Evolutionary conservation across 2,888 invertebrate species (phyloP).

Genomic region (Mechanitis mazaeus): DNA sequence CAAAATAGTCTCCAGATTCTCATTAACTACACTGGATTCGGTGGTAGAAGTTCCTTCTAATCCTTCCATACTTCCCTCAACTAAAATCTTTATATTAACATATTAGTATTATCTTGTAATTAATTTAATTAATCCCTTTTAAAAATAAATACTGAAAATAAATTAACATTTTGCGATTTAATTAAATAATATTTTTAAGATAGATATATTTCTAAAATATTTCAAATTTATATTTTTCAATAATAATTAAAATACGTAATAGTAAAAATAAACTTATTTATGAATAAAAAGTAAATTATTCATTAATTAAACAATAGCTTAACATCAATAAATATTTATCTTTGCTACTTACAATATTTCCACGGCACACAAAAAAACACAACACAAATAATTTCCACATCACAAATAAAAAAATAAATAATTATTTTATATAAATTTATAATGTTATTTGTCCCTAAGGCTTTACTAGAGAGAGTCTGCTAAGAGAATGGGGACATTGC

Average conservation of each 20-base stretch:
- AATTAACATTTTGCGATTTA: no score
- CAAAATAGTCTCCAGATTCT: constrained; percentile 20
- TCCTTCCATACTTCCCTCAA: background rate
- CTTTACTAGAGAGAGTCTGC: constrained; percentile 36
- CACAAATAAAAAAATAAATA: constrained; percentile 5
- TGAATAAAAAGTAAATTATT: no score
- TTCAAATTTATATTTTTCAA: no score
- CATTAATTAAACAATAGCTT: no score
- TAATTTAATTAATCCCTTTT: no score
- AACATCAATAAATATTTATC: no score
- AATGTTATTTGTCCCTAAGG: constrained; percentile 14
- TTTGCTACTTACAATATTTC: constrained; percentile 9
- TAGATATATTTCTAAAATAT: no score
- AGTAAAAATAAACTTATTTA: no score
- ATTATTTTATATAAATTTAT: background rate
- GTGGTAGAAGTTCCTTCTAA: background rate
- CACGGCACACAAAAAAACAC: constrained; percentile 8
- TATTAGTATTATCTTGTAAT: no score
- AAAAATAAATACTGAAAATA: no score
- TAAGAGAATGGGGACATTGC: constrained; percentile 57
- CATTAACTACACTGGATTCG: constrained; percentile 13
- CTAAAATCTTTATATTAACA: constrained; percentile 6
- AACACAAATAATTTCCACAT: constrained; percentile 16
- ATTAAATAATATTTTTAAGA: no score
- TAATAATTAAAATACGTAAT: no score